phyloP scores from a whole-genome alignment of 2,888 invertebrate species.

The Phragmatobia fuliginosa region DNA sequence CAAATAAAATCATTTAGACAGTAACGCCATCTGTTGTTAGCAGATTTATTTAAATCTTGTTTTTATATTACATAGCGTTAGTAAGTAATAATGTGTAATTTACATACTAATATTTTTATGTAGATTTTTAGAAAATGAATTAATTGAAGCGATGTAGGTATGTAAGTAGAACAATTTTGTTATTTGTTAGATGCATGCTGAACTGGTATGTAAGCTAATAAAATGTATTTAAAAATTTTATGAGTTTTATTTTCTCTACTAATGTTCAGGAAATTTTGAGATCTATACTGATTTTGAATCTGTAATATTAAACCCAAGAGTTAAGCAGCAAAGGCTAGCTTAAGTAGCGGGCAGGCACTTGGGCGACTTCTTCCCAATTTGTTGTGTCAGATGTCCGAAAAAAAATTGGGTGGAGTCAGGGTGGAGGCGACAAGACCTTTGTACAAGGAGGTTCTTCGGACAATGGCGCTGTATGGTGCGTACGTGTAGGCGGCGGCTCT shows the following conservation, averaged over 20 bases:
- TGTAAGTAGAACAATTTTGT: constrained; percentile 75
- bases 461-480: too few relatives aligned
- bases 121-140: constrained; percentile 32
- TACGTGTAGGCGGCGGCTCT: too few relatives aligned
- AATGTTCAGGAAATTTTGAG: not conserved
- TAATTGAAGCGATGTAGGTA: constrained; percentile 41
- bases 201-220: constrained; percentile 66
- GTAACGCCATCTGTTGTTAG: constrained; percentile 30
- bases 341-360: too few relatives aligned
- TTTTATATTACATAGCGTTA: constrained; percentile 35
- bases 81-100: constrained; percentile 18
- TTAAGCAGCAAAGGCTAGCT: too few relatives aligned
- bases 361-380: too few relatives aligned
- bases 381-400: too few relatives aligned
- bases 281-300: too few relatives aligned
- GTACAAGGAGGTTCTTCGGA: too few relatives aligned
- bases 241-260: constrained; percentile 19
- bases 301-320: not conserved
- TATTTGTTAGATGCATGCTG: constrained; percentile 73
- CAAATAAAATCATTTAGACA: constrained; percentile 2
- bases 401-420: too few relatives aligned
- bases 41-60: constrained; percentile 12
- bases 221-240: constrained; percentile 59
- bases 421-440: too few relatives aligned
- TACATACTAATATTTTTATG: constrained; percentile 8